These are phyloP conservation scores for Dynastes grantii DNA, from an alignment of 2,888 invertebrate species.

Conservation along the genomic window DNA sequence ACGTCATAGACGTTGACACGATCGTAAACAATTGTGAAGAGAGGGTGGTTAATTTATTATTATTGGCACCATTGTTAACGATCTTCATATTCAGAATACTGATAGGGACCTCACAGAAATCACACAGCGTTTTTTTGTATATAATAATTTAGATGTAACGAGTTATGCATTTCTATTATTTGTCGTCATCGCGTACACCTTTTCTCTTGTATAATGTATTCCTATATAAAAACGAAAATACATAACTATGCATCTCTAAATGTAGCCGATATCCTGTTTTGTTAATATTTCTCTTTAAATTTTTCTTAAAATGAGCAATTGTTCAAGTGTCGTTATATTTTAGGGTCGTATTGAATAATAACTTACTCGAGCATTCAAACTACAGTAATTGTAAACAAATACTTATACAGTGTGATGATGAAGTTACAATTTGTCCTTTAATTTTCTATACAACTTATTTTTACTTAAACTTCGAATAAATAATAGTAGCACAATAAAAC, in stretches of 20 bases:
- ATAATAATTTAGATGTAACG: slow-evolving; percentile 53
- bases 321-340: neutral
- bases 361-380: neutral
- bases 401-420: too few species aligned
- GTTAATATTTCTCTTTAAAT: slow-evolving; percentile 22
- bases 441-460: too few species aligned
- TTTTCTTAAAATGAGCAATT: slow-evolving; percentile 38
- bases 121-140: slow-evolving; percentile 52
- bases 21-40: slow-evolving; percentile 59
- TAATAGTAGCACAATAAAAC: too few species aligned
- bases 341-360: too few species aligned
- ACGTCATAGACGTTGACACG: slow-evolving; percentile 63
- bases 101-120: slow-evolving; percentile 67
- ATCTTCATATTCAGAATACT: slow-evolving; percentile 66
- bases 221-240: slow-evolving; percentile 13
- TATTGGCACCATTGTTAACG: slow-evolving; percentile 70
- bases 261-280: slow-evolving; percentile 39
- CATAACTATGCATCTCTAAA: slow-evolving; percentile 13
- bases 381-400: neutral
- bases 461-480: too few species aligned
- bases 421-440: too few species aligned
- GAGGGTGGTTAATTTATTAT: slow-evolving; percentile 70
- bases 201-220: neutral
- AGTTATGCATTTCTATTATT: slow-evolving; percentile 50
- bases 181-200: slow-evolving; percentile 42